phyloP scores from a whole-genome alignment of 1,140 invertebrate species.

The Procambarus virginalis region DNA sequence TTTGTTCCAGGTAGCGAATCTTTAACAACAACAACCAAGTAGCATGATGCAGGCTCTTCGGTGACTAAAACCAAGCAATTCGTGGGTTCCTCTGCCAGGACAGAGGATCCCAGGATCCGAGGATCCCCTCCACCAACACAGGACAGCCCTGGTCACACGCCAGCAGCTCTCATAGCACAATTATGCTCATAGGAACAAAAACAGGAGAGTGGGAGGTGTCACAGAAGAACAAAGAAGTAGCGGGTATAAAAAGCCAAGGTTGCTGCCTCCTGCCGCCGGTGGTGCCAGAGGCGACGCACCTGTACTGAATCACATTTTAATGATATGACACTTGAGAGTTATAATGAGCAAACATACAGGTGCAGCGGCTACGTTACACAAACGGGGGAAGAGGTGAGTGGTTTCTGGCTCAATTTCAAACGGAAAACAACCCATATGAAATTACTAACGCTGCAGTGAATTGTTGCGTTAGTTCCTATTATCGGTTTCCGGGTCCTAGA shows the following conservation, averaged over 20 bases:
- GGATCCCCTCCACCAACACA: too few species aligned
- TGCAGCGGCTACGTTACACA: background rate
- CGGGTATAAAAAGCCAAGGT: constrained; percentile 3
- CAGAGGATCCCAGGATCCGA: too few species aligned
- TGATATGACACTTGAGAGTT: background rate
- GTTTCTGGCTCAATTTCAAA: background rate
- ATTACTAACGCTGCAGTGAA: background rate
- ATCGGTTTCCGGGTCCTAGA: background rate
- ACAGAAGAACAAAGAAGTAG: background rate
- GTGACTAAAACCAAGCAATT: too few species aligned
- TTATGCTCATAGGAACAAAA: background rate
- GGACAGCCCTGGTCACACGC: too few species aligned
- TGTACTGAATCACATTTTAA: background rate
- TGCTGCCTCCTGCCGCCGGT: background rate
- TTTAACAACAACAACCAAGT: too few species aligned
- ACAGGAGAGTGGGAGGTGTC: background rate
- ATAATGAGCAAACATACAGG: background rate
- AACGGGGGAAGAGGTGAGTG: background rate
- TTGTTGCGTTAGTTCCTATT: background rate
- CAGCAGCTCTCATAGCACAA: background rate
- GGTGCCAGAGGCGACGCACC: background rate
- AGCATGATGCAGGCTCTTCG: too few species aligned
- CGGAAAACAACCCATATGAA: background rate
- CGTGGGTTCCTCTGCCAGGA: too few species aligned
- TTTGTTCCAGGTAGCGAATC: too few species aligned